phyloP scores from a whole-genome alignment of 2,888 invertebrate genomes.

The Drosophila tanythrix region DNA sequence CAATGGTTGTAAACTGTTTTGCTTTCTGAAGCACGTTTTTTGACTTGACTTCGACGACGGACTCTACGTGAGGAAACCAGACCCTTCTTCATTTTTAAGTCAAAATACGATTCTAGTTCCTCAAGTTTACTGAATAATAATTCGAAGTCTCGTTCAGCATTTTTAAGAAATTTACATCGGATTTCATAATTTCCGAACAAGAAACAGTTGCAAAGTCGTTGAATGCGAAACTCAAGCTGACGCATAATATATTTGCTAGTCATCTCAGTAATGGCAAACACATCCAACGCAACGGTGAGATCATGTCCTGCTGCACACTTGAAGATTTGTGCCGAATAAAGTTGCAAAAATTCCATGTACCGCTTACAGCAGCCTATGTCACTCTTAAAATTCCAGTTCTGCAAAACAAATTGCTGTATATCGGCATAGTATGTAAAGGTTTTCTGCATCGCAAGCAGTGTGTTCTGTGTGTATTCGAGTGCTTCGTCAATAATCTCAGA shows the following conservation, averaged over 20 bases:
- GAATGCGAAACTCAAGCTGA: constrained; percentile 81
- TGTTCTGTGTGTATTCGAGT: constrained; percentile 73
- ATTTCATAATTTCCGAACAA: constrained; percentile 70
- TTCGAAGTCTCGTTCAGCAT: constrained; percentile 79
- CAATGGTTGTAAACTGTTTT: constrained; percentile 53
- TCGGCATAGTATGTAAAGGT: constrained; percentile 72
- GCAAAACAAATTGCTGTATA: constrained; percentile 67
- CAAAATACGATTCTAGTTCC: constrained; percentile 81
- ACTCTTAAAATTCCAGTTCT: constrained; percentile 58
- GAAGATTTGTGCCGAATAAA: constrained; percentile 74
- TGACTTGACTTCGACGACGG: constrained; percentile 23
- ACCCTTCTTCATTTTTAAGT: constrained; percentile 75
- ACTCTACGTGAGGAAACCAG: constrained; percentile 43
- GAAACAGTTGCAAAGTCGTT: constrained; percentile 81
- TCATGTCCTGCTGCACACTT: constrained; percentile 68
- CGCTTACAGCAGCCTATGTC: constrained; percentile 68
- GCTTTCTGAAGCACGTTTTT: neutral
- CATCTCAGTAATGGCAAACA: constrained; percentile 79
- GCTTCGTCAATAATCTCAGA: constrained; percentile 79
- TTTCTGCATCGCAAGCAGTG: constrained; percentile 60
- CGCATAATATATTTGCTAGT: constrained; percentile 77
- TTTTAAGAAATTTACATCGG: constrained; percentile 77
- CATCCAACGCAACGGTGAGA: constrained; percentile 72
- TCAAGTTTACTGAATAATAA: constrained; percentile 72
- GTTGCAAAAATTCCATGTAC: constrained; percentile 78